These are phyloP conservation scores for Mesorhabditis spiculigera DNA, from an alignment of 2,888 invertebrate species.

Conservation along the genomic window DNA sequence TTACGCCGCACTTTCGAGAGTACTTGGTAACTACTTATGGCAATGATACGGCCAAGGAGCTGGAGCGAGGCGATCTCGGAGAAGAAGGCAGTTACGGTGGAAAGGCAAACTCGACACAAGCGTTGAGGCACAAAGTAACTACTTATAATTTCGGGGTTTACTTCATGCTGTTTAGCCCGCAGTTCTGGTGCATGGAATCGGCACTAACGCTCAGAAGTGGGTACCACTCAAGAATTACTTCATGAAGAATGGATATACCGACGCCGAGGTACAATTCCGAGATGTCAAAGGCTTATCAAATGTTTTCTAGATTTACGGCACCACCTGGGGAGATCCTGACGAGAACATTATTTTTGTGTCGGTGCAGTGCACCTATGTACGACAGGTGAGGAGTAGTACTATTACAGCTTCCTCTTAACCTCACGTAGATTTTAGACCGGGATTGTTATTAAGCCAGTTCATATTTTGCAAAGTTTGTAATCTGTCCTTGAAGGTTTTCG, in stretches of 20 bases:
- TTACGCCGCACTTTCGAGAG: slow-evolving; percentile 5
- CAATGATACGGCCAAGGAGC: neutral
- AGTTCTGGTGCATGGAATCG: neutral
- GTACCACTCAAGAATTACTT: neutral
- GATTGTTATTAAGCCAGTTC: too few species aligned
- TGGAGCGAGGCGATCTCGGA: neutral
- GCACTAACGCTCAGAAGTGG: neutral
- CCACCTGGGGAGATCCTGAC: neutral
- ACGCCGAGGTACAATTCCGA: neutral
- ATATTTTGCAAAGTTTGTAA: too few species aligned
- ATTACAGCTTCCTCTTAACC: too few species aligned
- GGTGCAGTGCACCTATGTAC: neutral
- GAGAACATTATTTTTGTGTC: neutral
- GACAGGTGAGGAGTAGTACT: neutral
- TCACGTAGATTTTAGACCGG: too few species aligned
- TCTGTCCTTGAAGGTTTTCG: too few species aligned
- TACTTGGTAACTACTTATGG: neutral
- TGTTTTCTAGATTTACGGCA: neutral
- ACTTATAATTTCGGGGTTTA: neutral
- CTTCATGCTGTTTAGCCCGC: neutral
- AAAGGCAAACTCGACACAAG: neutral
- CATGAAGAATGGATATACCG: neutral
- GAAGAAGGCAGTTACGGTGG: slow-evolving; percentile 2
- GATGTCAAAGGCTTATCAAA: neutral
- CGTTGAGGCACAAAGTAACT: neutral